Conservation (phyloP, 2,888 invertebrate species). For the Cryptophagus acutangulus region DNA sequence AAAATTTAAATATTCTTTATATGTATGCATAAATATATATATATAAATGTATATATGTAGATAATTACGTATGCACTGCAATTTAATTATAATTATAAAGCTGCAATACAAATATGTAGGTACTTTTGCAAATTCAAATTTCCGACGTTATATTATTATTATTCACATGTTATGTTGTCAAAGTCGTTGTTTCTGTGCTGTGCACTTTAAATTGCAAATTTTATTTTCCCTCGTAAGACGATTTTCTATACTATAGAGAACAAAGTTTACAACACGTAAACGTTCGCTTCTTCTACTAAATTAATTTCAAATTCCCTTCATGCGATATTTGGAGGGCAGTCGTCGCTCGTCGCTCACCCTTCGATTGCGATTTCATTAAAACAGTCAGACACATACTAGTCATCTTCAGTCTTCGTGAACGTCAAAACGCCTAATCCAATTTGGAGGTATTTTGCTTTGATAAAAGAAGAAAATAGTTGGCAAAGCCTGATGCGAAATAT, state of each 20-base stretch:
- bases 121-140: slow-evolving; percentile 7
- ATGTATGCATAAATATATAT: slow-evolving; percentile 5
- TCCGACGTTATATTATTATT: no score
- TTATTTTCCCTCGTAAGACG: slow-evolving; percentile 23
- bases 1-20: slow-evolving; percentile 8
- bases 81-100: slow-evolving; percentile 5
- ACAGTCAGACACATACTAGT: slow-evolving; percentile 20
- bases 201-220: slow-evolving; percentile 8
- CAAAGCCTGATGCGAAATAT: no score
- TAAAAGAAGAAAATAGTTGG: no score
- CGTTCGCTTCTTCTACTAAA: slow-evolving; percentile 39
- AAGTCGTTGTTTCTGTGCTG: slow-evolving; percentile 6
- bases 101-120: slow-evolving; percentile 2
- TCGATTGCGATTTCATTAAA: slow-evolving; percentile 32
- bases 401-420: no score
- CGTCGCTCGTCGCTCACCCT: slow-evolving; percentile 17
- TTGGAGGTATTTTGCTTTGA: no score
- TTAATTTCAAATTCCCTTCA: slow-evolving; percentile 40
- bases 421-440: no score
- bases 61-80: slow-evolving; percentile 5
- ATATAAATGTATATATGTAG: no score
- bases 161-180: slow-evolving; percentile 6
- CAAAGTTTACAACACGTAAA: slow-evolving; percentile 29
- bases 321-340: slow-evolving; percentile 22
- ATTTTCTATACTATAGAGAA: slow-evolving; percentile 27